phyloP scores from a whole-genome alignment of 2,113 vertebrate genomes.

The Ellobius talpinus region DNA sequence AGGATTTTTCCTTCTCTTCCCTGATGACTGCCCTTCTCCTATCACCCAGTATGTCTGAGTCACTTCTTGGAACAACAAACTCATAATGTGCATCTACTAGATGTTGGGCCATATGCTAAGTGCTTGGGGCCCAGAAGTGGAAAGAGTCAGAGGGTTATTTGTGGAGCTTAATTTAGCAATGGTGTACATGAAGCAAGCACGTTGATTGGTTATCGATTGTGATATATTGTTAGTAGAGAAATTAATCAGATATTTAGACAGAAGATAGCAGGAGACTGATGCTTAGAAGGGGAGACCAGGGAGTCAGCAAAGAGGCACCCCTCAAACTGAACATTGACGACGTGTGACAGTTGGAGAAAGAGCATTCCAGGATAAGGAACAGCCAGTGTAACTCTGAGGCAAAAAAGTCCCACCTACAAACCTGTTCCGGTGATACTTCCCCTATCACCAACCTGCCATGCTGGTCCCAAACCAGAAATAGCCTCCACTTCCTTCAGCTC shows the following conservation, averaged over 20 bases:
- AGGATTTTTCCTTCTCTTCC: neutral
- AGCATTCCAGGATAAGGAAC: neutral
- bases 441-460: neutral
- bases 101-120: neutral
- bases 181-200: neutral
- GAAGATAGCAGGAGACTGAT: neutral
- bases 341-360: neutral
- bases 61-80: neutral
- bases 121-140: neutral
- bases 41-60: neutral
- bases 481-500: neutral
- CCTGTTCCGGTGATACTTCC: neutral
- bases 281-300: neutral
- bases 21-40: accelerated
- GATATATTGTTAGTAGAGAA: neutral
- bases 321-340: neutral
- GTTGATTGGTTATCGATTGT: neutral
- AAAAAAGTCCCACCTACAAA: neutral
- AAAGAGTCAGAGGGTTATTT: neutral
- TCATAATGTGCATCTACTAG: neutral
- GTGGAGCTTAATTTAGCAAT: neutral
- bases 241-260: neutral
- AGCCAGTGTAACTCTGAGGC: neutral
- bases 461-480: neutral
- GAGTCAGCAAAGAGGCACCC: neutral